Base-by-base conservation (phyloP, 2,113 vertebrate genomes). In the Sula dactylatra region DNA sequence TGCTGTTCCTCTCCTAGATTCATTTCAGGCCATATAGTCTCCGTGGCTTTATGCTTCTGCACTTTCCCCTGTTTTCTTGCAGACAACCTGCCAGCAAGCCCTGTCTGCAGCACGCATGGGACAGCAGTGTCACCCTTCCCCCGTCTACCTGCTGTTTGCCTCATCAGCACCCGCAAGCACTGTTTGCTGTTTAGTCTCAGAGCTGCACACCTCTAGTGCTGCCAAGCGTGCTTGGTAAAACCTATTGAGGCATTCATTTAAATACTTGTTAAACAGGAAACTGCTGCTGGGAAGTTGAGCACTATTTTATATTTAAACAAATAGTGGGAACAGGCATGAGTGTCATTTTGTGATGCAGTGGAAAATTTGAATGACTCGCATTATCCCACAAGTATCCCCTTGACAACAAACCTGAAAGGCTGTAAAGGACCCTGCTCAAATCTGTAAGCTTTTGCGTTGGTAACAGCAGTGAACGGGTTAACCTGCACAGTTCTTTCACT, bases 251-350 rank as follows among this genome's bases (percentile, higher is more conserved):
- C 19, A 8, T 71, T 94, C 86, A 72, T 94, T 95, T 93, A 95
- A 96, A 91, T 92, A 86, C 82, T 89, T n/a, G 55, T 87, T 92
- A 74, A 94, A 87, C 94, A 95, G 92, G 94, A 97, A 95, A 66
- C 69, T 87, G 65, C 83, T 84, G 76, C 83, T 95, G 95, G 67
- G 55, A 90, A 95, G 86, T 81, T 74, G 82, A 96, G 88, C 0
- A 1, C 84, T 91, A 38, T 67, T 94, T 93, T 88, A 70, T 94
- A 76, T 86, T 82, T 86, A 86, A 95, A 92, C 86, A 82, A 86
- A 93, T 9, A 96, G 85, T 62, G 55, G 90, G 90, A 96, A 88
- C 29, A 26, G 64, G 44, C 72, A 25, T 5, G 44, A 67, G n/a
- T 79, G 69, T 81, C 26, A 13, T 84, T 92, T 67, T 59, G 47